These are phyloP conservation scores for Prionailurus bengalensis DNA, from an alignment of 2,113 vertebrate species.

Conservation along the genomic window DNA sequence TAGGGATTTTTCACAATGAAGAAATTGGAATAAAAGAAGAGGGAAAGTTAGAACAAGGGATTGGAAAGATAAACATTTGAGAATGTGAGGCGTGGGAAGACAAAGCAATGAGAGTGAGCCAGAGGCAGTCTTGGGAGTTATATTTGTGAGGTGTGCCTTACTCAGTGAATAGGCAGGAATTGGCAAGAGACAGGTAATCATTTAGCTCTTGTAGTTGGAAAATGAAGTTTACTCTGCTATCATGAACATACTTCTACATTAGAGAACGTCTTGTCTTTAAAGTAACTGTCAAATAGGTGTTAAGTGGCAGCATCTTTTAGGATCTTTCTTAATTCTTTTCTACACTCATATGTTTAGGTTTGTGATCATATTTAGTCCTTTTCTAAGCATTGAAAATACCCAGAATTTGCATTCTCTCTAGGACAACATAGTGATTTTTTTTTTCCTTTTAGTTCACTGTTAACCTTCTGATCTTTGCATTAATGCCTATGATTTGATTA, in stretches of 20 bases:
- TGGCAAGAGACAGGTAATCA: background rate
- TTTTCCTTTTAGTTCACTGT: background rate
- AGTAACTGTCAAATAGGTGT: background rate
- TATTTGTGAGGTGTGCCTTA: background rate
- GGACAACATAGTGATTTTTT: background rate
- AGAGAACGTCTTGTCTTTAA: background rate
- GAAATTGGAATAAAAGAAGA: background rate
- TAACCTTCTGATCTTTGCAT: background rate
- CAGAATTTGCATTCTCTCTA: constrained; percentile 29
- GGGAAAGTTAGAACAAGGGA: background rate
- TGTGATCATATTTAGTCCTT: background rate
- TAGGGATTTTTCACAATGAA: constrained; percentile 11
- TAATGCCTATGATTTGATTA: background rate
- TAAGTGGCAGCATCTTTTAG: constrained; percentile 46
- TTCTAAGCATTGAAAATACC: constrained; percentile 17
- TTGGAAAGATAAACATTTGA: constrained; percentile 18
- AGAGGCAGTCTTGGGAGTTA: background rate
- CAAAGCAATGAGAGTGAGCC: background rate
- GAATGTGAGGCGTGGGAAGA: background rate
- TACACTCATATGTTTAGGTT: background rate
- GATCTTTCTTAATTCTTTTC: constrained; percentile 7
- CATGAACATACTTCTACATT: background rate
- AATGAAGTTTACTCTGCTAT: background rate
- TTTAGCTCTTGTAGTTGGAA: background rate
- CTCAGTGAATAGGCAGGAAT: background rate